A percentile compares a stretch with the other conserved stretches of the same genome.
These are phyloP conservation scores for Sebastes paucispinis DNA, from an alignment of 2,797 vertebrate genomes.

Conservation along the genomic window DNA sequence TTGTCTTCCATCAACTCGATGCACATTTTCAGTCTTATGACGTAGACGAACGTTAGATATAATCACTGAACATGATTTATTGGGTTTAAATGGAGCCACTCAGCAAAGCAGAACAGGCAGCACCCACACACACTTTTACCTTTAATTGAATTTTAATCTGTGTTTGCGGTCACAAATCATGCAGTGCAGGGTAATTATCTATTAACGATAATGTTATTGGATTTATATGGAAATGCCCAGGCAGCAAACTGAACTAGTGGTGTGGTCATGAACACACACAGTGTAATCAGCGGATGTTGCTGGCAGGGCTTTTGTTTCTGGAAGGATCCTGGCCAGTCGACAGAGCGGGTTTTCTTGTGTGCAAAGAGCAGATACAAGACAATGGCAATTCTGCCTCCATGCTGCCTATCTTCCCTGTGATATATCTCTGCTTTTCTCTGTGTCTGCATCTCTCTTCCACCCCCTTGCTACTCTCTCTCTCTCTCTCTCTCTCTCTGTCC, in stretches of 20 bases:
- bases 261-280: conserved; percentile 46
- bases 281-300: conserved; percentile 62
- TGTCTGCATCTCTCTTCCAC: conserved; percentile 60
- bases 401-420: conserved; percentile 66
- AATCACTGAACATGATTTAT: conserved; percentile 61
- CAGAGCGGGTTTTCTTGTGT: conserved; percentile 37
- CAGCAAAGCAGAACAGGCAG: conserved; percentile 64
- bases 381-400: conserved; percentile 56
- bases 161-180: conserved; percentile 79
- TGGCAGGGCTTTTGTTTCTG: conserved; percentile 54
- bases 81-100: conserved; percentile 70
- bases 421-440: conserved; percentile 67
- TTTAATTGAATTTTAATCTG: conserved; percentile 82
- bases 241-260: conserved; percentile 61
- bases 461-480: conserved; percentile 52
- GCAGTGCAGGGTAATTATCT: conserved; percentile 77
- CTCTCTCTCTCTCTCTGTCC: conserved; percentile 54
- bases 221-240: conserved; percentile 76
- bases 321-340: conserved; percentile 39
- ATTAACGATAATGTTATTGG: conserved; percentile 79
- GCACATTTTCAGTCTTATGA: conserved; percentile 28
- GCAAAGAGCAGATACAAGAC: conserved; percentile 63
- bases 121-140: conserved; percentile 63
- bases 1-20: conserved; percentile 19
- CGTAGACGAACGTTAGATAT: conserved; percentile 44